Base-by-base conservation (phyloP, 2,888 invertebrate genomes). In the Hypolimnas misippus region DNA sequence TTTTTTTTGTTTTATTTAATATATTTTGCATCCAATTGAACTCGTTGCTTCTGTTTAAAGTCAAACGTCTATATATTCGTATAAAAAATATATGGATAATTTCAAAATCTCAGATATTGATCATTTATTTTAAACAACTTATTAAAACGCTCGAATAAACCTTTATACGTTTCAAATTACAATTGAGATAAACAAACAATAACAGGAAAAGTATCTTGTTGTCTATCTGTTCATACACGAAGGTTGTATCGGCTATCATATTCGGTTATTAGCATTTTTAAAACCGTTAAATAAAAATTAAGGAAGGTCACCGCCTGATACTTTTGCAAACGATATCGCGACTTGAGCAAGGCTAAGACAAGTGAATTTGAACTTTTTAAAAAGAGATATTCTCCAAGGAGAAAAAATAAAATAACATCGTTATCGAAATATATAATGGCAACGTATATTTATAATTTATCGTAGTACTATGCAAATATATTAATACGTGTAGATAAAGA, bases 231-330 rank as follows among this genome's bases (percentile, higher is more conserved):
- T 49, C 29, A 49, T n/a, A 8, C 25, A 29, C n/a, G 25, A 29
- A 25, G 25, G 49, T 49, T 25, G 29, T 49, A 49, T 25, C 25
- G 29, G 7, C 42, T 42, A 42, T 49, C n/a, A 33, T 3, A 25
- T 50, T 10, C 10, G 21, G 21, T 29, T 55, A 19, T 35, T 42
- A n/a, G 42, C 16, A 29, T 25, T 42, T 42, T 31, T 7, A 38
- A 31, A 55, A 31, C 46, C 29, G 54, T 19, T 49, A 46, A 54
- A 55, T 55, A 55, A 54, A 61, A 55, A 50, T 61, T 55, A 33
- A 61, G 38, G 50, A 54, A 61, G 61, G 61, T 54, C 40, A 19
- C 6, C n/a, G 25, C 10, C 19, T 29, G 16, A 21, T 46, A 14
- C 16, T 8, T 7, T 49, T 49, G 49, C 49, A 29, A 14, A 29